Base-by-base conservation (phyloP, 2,113 vertebrate genomes). In the Hiodon tergisus region DNA sequence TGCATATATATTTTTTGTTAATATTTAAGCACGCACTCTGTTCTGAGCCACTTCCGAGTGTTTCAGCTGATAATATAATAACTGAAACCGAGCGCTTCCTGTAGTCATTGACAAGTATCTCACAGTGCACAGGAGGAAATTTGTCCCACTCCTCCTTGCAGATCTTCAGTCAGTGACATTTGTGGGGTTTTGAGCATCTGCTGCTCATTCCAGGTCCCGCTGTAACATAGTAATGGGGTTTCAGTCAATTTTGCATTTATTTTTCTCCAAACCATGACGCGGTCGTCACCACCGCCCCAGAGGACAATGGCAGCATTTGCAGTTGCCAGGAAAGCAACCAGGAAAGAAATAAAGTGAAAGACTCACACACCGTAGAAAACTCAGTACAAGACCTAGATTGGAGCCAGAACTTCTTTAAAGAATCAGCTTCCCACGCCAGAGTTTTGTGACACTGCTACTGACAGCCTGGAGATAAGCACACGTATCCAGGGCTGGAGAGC, bases 1-100 rank as follows among this genome's bases (percentile, higher is more conserved):
- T 48, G 6, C 8, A 59, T 17, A 10, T 57, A 16, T 54, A 48
- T 62, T 47, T 17, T 48, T 73, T 16, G 76, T 74, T 65, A 81
- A 75, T 51, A 73, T 79, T 67, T 71, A 53, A 80, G 76, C 73
- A 67, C 78, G 78, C 62, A 77, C 68, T 69, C n/a, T 79, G 46
- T 81, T 80, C 81, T 48, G 10, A 31, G 31, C 31, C 31, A 57
- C 55, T 14, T 69, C 16, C 13, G 9, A 54, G 16, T 55, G 11
- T n/a, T 8, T 54, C 17, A 69, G n/a, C 47, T 31, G 31, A 31
- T 31, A 31, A 31, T 31, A 31, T 31, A 31, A 31, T 31, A 31
- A 31, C 31, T 31, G 31, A 31, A 31, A 31, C 31, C 31, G 31
- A 31, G 31, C 31, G 31, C 31, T 31, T 31, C 31, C 31, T 31